Evolutionary conservation across 2,113 vertebrate species (phyloP).

Genomic region (Chunga burmeisteri): DNA sequence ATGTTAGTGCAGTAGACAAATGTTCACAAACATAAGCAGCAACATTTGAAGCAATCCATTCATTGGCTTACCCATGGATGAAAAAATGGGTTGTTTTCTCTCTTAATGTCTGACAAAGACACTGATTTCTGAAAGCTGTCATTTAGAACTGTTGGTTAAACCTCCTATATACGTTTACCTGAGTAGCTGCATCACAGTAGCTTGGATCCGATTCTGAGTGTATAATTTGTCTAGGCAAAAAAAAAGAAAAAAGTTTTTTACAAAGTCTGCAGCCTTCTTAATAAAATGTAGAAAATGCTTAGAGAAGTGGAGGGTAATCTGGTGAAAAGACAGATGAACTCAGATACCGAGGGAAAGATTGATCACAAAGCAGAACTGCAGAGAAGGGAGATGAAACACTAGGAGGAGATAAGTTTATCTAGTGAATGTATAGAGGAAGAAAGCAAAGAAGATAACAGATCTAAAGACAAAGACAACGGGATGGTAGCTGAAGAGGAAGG

Average conservation of each 20-base stretch:
- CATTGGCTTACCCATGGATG: neutral
- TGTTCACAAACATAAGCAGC: neutral
- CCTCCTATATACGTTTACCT: neutral
- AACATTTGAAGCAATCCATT: neutral
- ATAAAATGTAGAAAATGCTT: conserved; percentile 25
- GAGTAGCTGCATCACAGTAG: neutral
- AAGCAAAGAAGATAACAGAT: neutral
- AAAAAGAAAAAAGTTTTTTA: neutral
- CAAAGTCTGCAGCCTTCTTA: conserved; percentile 3
- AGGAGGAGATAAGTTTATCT: conserved; percentile 36
- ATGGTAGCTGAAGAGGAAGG: conserved; percentile 8
- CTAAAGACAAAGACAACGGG: neutral
- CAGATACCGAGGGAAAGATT: conserved; percentile 4
- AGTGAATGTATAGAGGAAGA: neutral
- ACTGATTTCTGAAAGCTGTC: neutral
- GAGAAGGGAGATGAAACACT: conserved; percentile 32
- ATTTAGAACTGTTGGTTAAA: neutral
- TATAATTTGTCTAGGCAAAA: neutral
- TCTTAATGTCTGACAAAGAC: neutral
- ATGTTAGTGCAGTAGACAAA: neutral
- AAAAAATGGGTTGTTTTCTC: neutral
- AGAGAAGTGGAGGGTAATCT: conserved; percentile 11
- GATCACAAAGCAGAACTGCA: conserved; percentile 35
- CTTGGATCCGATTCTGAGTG: neutral
- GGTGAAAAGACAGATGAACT: conserved; percentile 24